Base-by-base conservation (phyloP, 2,113 vertebrate genomes). In the Stigmatopora nigra region DNA sequence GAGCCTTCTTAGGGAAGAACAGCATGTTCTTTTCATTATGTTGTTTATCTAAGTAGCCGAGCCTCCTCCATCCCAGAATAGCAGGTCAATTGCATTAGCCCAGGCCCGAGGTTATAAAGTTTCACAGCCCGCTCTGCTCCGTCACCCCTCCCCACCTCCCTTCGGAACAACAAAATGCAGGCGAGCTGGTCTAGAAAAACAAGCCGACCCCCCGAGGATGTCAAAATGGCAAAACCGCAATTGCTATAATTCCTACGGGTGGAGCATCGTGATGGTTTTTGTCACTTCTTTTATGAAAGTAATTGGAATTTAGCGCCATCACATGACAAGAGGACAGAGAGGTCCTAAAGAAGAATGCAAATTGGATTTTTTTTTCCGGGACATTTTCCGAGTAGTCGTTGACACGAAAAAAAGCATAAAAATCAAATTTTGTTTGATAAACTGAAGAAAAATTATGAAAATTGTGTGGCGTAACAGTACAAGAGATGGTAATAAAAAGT, bases 1-100 rank as follows among this genome's bases (percentile, higher is more conserved):
- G 71, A 84, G 78, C 78, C 73, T 59, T 82, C 80, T 82, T 79
- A 82, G 69, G 11, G 19, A 62, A 69, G 78, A 87, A 88, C 86
- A 84, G 80, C 66, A 77, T 84, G 88, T 86, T 79, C 83, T 87
- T 88, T 88, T 87, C 82, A 87, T 85, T 82, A 85, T 76, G 84
- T 78, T 85, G 86, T 88, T 90, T 87, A 79, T 88, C 80, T 79
- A 84, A 86, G 83, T 80, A 76, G 68, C 75, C 53, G 75, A 69
- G 80, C 84, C 83, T 84, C 78, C 81, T 83, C 61, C 58, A 58
- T 83, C 85, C 82, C 76, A 83, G 68, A 86, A 88, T 82, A 89
- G 88, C 82, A 85, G 80, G 75, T 87, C 83, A 83, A 83, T 83
- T 86, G 82, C 79, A 86, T 88, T 85, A 87, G 80, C 78, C 22